Base-by-base conservation (phyloP, 2,888 invertebrate species). In the Andrena hattorfiana region DNA sequence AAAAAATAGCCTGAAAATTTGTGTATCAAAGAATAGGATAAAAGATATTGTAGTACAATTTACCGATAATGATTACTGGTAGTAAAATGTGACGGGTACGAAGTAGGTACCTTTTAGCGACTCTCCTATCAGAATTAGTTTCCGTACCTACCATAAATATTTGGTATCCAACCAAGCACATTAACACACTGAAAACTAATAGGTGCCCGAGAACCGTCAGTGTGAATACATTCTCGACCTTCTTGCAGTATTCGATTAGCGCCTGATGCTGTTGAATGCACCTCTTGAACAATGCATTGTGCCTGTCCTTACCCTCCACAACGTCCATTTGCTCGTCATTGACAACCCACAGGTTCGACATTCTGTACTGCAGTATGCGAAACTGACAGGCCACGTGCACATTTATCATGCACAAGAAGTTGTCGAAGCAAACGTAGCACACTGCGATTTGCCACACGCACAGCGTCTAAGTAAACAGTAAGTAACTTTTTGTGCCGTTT, bases 381-480 rank as follows among this genome's bases (percentile, higher is more conserved):
- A 91, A 91, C 62, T 91, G 91, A 6, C 85, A 88, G 13, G 84
- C 4, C 88, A 35, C 1, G 86, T 67, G 73, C 77, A 85, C 60
- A 48, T 88, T 90, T 3, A 88, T 35, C 1, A 89, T 64, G 62
- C 81, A 86, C 5, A 91, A 48, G 4, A 86, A 81, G 32, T 86
- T 89, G 64, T 91, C 90, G 71, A 90, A 90, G 71, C 87, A 90
- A 51, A 86, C 77, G 67, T 85, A 90, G 54, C 85, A 80, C n/a
- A 91, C 35, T n/a, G 85, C 87, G 1, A 73, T n/a, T 32, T 83
- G 62, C 32, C 63, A 30, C 70, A 76, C n/a, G 51, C 77, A 64
- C n/a, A 86, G 32, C n/a, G 66, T 51, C 90, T 88, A 32, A 16
- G 16, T n/a, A 32, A 56, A 35, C 5, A 35, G 42, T 42, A 42